Evolutionary conservation across 30 jellyfish, hydroid and myxozoan species (phyloP).

Genomic region (Aurelia sp.): DNA sequence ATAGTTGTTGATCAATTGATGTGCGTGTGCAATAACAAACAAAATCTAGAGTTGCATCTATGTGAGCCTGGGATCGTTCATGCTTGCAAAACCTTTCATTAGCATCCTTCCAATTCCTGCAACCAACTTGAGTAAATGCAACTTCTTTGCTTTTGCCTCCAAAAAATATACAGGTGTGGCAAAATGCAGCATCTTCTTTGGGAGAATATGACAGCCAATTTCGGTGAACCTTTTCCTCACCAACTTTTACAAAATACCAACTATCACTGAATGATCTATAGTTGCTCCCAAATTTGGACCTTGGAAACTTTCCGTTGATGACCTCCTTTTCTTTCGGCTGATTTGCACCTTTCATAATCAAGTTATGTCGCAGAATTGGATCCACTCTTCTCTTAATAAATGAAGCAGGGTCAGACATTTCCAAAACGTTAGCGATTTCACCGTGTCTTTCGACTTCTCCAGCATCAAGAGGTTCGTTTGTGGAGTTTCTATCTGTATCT

Average conservation of each 20-base stretch:
- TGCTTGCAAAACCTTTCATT: constrained; percentile 43
- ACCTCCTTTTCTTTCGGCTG: too few species aligned
- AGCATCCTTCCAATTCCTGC: constrained; percentile 58
- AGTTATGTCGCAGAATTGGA: too few species aligned
- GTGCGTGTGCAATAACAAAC: constrained; percentile 12
- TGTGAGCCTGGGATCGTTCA: constrained; percentile 46
- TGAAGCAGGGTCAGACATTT: too few species aligned
- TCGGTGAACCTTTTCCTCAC: constrained; percentile 22
- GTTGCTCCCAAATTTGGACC: constrained; percentile 26
- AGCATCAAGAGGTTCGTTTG: too few species aligned
- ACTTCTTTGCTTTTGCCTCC: constrained; percentile 46
- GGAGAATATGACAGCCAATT: constrained; percentile 48
- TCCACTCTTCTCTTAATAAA: too few species aligned
- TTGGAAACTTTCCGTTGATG: constrained; percentile 36
- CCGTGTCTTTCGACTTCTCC: too few species aligned
- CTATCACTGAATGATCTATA: constrained; percentile 33
- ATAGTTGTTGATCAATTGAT: constrained; percentile 20
- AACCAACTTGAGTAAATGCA: constrained; percentile 46
- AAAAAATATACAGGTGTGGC: constrained; percentile 47
- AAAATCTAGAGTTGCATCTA: constrained; percentile 43
- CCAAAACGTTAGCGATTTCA: too few species aligned
- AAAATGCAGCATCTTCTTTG: constrained; percentile 38
- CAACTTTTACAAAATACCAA: constrained; percentile 29
- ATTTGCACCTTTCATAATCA: too few species aligned
- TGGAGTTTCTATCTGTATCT: too few species aligned